These are phyloP conservation scores for Phylloscopus collybita DNA, from an alignment of 2,797 vertebrate genomes.

Conservation along the genomic window DNA sequence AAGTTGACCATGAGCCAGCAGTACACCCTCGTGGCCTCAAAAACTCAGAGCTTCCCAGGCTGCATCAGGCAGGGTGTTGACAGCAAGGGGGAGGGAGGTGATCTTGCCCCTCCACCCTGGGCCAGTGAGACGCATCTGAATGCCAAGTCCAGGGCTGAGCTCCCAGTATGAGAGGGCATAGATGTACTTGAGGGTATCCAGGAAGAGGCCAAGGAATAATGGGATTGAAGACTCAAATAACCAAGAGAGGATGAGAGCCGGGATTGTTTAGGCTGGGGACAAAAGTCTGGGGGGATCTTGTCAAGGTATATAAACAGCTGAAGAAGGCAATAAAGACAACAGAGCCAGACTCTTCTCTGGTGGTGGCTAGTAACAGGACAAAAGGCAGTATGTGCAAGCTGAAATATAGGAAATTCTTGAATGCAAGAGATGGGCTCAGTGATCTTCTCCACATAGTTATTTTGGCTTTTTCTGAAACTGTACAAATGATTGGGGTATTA, in stretches of 20 bases:
- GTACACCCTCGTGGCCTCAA: background rate
- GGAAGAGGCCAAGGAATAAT: background rate
- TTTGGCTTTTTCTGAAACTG: background rate
- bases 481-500: fast-evolving
- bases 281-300: background rate
- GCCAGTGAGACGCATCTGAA: background rate
- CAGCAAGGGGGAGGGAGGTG: background rate
- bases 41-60: background rate
- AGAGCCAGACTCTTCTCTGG: background rate
- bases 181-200: background rate
- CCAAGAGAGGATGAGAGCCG: background rate
- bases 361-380: background rate
- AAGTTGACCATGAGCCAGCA: background rate
- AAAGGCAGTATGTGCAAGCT: background rate
- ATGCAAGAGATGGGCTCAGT: background rate
- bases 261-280: background rate
- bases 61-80: background rate
- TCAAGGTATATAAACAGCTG: background rate
- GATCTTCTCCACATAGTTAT: background rate
- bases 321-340: background rate
- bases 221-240: background rate
- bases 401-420: background rate
- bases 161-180: fast-evolving
- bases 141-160: background rate
- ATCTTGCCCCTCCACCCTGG: background rate